These are phyloP conservation scores for Rallus crepitans DNA, from an alignment of 2,797 vertebrate genomes.

Conservation along the genomic window DNA sequence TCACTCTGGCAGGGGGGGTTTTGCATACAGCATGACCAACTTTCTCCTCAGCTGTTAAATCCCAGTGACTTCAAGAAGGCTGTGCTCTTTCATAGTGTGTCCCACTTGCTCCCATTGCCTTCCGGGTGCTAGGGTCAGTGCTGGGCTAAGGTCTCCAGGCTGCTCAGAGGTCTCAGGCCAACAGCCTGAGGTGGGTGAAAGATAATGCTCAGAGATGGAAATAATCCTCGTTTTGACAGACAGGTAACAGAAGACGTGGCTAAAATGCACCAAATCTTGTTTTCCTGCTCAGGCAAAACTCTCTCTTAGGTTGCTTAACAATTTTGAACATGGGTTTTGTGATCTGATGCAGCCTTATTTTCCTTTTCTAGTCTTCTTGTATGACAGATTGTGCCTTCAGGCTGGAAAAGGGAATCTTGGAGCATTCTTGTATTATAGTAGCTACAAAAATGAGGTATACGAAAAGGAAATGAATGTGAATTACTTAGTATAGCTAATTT, in stretches of 20 bases:
- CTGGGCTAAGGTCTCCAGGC: not conserved
- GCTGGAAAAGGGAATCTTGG: not conserved
- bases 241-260: not conserved
- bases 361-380: not conserved
- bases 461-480: not conserved
- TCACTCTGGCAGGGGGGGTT: no score
- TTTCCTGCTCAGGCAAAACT: not conserved
- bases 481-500: not conserved
- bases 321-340: not conserved
- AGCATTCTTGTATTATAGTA: not conserved
- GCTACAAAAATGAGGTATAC: not conserved
- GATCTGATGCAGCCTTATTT: not conserved
- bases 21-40: not conserved
- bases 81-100: not conserved
- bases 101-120: no score
- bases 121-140: not conserved
- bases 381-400: not conserved
- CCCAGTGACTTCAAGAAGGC: not conserved
- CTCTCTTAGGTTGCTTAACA: not conserved
- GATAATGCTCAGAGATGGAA: not conserved
- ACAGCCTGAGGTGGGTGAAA: not conserved
- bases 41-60: not conserved
- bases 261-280: not conserved
- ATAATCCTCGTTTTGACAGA: not conserved
- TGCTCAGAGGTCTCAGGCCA: fast-evolving